Conservation (phyloP, 2,888 invertebrate genomes). For the Polydrusus pterygomalis region DNA sequence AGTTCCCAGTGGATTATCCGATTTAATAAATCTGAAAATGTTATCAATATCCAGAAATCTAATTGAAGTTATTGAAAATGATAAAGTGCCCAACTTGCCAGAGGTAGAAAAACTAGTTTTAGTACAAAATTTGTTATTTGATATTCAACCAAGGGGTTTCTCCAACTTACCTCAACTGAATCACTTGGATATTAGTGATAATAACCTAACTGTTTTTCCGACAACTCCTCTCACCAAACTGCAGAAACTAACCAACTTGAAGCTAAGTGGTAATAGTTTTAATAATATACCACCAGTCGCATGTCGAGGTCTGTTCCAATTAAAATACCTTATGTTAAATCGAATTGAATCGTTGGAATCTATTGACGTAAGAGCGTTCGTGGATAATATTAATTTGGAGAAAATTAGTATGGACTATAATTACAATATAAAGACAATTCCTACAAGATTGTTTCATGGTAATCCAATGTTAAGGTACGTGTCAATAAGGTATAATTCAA, state of each 20-base stretch:
- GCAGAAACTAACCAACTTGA: conserved; percentile 83
- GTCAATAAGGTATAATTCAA: conserved; percentile 84
- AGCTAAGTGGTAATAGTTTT: conserved; percentile 87
- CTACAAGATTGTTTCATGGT: conserved; percentile 88
- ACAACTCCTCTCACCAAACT: conserved; percentile 85
- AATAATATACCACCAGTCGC: conserved; percentile 83
- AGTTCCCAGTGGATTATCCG: conserved; percentile 80
- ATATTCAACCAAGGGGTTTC: conserved; percentile 82
- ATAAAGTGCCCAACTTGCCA: conserved; percentile 83
- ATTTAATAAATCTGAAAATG: conserved; percentile 80
- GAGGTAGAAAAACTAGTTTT: conserved; percentile 82
- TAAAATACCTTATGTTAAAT: conserved; percentile 84
- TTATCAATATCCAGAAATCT: conserved; percentile 88
- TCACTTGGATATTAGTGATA: conserved; percentile 85
- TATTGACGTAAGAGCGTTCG: conserved; percentile 87
- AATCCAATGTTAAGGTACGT: conserved; percentile 86
- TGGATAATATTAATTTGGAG: conserved; percentile 89
- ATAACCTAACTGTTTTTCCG: conserved; percentile 86
- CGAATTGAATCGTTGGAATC: conserved; percentile 79
- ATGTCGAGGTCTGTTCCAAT: conserved; percentile 88
- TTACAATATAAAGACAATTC: conserved; percentile 81
- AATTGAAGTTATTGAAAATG: conserved; percentile 82
- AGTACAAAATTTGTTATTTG: conserved; percentile 85
- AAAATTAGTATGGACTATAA: conserved; percentile 87
- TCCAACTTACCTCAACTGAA: conserved; percentile 84